Conservation (phyloP, 2,888 invertebrate genomes). For the Athalia cordata region DNA sequence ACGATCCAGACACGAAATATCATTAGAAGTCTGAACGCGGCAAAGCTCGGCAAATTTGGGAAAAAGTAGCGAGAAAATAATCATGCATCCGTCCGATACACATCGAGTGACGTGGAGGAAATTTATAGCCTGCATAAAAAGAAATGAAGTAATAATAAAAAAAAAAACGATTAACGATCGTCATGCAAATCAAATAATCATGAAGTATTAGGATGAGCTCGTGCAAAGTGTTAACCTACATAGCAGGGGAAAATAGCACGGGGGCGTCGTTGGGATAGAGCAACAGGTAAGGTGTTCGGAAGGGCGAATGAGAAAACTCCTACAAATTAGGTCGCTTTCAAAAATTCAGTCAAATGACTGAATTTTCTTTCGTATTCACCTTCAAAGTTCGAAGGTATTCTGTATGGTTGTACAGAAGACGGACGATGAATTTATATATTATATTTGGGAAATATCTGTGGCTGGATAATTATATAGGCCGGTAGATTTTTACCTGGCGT, state of each 20-base stretch:
- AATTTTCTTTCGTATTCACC: too few relatives aligned
- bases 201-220: too few relatives aligned
- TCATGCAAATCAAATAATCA: too few relatives aligned
- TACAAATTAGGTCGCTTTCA: neutral
- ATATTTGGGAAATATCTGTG: constrained; percentile 37
- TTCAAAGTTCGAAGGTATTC: too few relatives aligned
- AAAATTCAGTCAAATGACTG: too few relatives aligned
- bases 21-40: constrained; percentile 48
- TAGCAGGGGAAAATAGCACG: neutral
- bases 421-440: constrained; percentile 24
- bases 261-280: neutral
- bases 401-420: neutral
- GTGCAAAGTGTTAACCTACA: too few relatives aligned
- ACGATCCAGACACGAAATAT: constrained; percentile 64
- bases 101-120: too few relatives aligned
- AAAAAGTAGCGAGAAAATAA: constrained; percentile 2
- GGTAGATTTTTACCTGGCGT: constrained; percentile 24
- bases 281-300: constrained; percentile 28
- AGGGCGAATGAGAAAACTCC: constrained; percentile 10
- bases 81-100: neutral
- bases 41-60: neutral
- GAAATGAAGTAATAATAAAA: neutral
- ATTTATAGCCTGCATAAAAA: neutral
- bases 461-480: constrained; percentile 15
- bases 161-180: neutral